Conservation (phyloP, 2,797 vertebrate genomes). For the Manis pentadactyla region DNA sequence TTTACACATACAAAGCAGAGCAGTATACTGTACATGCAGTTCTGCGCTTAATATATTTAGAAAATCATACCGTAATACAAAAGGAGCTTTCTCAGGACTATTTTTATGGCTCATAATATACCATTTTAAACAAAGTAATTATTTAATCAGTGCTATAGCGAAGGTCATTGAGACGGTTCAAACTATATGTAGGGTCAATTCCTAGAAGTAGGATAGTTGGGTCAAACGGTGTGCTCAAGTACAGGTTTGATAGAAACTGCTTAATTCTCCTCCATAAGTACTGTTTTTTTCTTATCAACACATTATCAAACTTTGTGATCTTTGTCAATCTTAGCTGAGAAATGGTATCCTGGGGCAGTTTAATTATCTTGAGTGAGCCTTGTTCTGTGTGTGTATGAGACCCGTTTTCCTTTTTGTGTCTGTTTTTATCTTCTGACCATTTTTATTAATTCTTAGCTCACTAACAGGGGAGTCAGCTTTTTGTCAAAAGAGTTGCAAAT, state of each 20-base stretch:
- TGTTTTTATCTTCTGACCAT: not conserved
- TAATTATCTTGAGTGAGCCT: not conserved
- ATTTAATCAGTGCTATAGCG: not conserved
- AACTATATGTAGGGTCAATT: not conserved
- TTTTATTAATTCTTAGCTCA: slow-evolving; percentile 23
- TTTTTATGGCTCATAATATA: slow-evolving; percentile 11
- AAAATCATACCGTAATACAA: slow-evolving; percentile 29
- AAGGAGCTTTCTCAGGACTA: not conserved
- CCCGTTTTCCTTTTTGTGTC: not conserved
- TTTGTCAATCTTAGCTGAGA: slow-evolving; percentile 40
- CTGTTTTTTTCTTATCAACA: not conserved
- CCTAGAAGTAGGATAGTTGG: slow-evolving; percentile 1
- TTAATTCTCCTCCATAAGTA: not conserved
- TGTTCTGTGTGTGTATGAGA: slow-evolving; percentile 5
- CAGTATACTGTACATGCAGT: not conserved
- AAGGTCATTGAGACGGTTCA: not conserved
- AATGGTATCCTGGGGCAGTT: not conserved
- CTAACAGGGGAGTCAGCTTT: slow-evolving; percentile 5
- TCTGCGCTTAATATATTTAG: slow-evolving; percentile 8
- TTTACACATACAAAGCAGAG: not conserved
- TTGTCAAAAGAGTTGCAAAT: slow-evolving; percentile 49
- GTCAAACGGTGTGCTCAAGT: not conserved
- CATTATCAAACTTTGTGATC: slow-evolving; percentile 31
- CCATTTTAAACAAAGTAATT: not conserved
- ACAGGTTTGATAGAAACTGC: not conserved